Evolutionary conservation across 2,888 invertebrate genomes (phyloP), one percentile per base, ranked within the genome.

Genomic region (Conchocele bisecta): DNA sequence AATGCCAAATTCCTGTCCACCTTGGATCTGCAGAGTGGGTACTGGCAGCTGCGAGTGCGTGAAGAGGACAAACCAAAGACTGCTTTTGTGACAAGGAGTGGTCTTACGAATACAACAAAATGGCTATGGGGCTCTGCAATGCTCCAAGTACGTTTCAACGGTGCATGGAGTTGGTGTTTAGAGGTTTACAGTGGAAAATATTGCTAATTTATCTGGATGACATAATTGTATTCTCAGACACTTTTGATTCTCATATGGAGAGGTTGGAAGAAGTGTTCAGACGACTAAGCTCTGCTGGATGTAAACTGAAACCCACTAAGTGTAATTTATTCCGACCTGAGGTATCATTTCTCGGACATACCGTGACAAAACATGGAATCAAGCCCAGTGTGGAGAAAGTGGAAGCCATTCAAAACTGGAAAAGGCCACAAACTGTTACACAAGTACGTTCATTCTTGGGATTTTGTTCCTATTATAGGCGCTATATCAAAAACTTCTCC

Each of bases 251-350:
- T 39, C 70, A 68, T 29, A 15, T 75, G 15, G 22, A 57, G 20
- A 42, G 71, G 53, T 41, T 79, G n/a, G 63, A 74, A n/a, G 41
- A 60, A 15, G 66, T 82, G n/a, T 75, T 79, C 24, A 35, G 22
- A 11, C 33, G 66, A 33, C 50, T 79, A 15, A n/a, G 31, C 26
- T 15, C 29, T 15, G 65, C 65, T n/a, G 59, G 63, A 7, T 26
- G 77, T 13, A 79, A 68, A 56, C 44, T 81, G 1, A 72, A 77
- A 41, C 59, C 58, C 15, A 28, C 28, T 11, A 74, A 78, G 41
- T 74, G 74, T 57, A 24, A 46, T 3, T 60, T 81, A 11, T 59
- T 64, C 29, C 28, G 46, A 39, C 31, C 33, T 9, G 37, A 70
- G 51, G 63, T 80, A 6, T 26, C 53, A 28, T 75, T 74, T 37